A percentile compares a stretch with the other conserved stretches of the same genome.
These are phyloP conservation scores for Myoxocephalus aenaeus DNA, from an alignment of 2,797 vertebrate genomes.

Conservation along the genomic window DNA sequence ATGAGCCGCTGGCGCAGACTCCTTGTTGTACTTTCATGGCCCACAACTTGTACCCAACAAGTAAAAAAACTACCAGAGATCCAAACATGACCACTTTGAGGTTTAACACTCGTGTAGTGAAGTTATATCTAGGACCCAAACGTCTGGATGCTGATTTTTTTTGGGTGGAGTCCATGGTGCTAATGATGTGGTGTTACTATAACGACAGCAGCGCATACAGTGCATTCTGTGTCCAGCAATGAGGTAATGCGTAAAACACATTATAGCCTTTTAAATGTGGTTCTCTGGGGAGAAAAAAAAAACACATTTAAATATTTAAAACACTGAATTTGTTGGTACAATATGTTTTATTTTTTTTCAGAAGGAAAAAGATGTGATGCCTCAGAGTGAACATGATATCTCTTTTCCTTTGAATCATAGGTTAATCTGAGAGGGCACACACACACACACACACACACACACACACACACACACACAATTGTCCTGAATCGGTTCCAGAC, in stretches of 20 bases:
- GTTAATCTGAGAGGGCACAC: slow-evolving; percentile 9
- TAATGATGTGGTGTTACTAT: background rate
- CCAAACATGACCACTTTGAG: too few relatives aligned
- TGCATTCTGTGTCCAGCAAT: background rate
- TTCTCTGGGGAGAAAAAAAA: background rate
- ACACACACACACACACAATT: background rate
- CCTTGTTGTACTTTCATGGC: background rate
- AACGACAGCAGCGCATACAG: background rate
- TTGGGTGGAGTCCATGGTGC: background rate
- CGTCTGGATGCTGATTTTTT: background rate
- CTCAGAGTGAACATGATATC: background rate
- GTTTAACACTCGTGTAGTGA: too few relatives aligned
- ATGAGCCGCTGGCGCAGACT: background rate
- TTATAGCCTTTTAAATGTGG: background rate
- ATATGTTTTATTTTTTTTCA: background rate
- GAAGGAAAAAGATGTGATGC: background rate
- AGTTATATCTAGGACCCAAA: background rate
- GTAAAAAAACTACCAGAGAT: too few relatives aligned
- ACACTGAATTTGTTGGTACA: background rate
- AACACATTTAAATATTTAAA: background rate
- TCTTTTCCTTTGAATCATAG: slow-evolving; percentile 2
- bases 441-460: slow-evolving; percentile 6
- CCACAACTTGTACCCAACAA: too few relatives aligned
- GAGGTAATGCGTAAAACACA: background rate
- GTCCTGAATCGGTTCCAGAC: slow-evolving; percentile 69